Evolutionary conservation across 2,888 invertebrate genomes (phyloP).

Genomic region (Metallyticus violacea): DNA sequence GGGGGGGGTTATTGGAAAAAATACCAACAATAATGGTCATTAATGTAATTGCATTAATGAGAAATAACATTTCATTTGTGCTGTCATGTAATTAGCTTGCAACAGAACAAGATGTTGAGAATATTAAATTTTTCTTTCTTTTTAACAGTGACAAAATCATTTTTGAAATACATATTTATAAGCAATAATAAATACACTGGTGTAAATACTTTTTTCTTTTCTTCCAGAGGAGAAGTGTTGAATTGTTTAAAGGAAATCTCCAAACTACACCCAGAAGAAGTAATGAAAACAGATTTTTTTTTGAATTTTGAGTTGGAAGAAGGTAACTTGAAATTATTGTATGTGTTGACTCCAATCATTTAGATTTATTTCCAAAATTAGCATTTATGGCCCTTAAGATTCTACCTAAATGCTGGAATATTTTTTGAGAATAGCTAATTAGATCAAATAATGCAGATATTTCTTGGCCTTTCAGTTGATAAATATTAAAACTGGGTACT

Average conservation of each 20-base stretch:
- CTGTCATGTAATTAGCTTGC: too few species aligned
- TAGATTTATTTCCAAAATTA: not conserved
- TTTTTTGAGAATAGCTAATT: not conserved
- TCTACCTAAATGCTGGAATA: not conserved
- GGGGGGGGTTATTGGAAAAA: too few species aligned
- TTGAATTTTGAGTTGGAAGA: not conserved
- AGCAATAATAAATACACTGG: too few species aligned
- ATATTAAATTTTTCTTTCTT: too few species aligned
- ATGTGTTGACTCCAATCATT: not conserved
- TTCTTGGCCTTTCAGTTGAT: too few species aligned
- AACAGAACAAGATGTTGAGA: too few species aligned
- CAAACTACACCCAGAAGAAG: slow-evolving; percentile 52
- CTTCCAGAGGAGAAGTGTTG: slow-evolving; percentile 29
- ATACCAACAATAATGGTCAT: too few species aligned
- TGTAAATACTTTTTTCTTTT: not conserved
- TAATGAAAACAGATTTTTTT: slow-evolving; percentile 50
- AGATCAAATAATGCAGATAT: too few species aligned
- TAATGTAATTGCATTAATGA: too few species aligned
- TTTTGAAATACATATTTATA: not conserved
- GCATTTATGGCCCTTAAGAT: not conserved
- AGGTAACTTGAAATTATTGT: not conserved
- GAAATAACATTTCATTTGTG: too few species aligned
- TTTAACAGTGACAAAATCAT: too few species aligned
- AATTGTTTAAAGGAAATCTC: slow-evolving; percentile 55
- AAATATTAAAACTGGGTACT: too few species aligned